Percentiles rank a stretch among this genome's conserved stretches.
Evolutionary conservation across 2,888 invertebrate genomes (phyloP).

Genomic region (Shargacucullia verbasci): DNA sequence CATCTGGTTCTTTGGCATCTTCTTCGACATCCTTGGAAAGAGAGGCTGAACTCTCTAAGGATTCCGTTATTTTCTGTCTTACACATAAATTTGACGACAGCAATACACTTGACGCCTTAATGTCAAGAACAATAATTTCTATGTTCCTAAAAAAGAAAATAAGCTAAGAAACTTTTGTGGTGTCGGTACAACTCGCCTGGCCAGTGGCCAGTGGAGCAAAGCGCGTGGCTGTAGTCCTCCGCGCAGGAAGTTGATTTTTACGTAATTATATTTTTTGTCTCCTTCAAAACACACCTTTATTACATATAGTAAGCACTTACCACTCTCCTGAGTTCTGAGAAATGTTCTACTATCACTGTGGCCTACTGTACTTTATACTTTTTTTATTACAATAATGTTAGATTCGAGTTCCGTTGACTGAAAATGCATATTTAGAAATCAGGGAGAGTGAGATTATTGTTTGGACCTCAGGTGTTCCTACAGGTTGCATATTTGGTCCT

Average conservation of each 20-base stretch:
- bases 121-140: too few relatives aligned
- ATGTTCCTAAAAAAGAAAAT: neutral
- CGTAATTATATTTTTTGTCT: conserved; percentile 59
- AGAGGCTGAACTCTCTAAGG: too few relatives aligned
- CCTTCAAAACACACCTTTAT: conserved; percentile 32
- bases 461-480: too few relatives aligned
- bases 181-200: conserved; percentile 49
- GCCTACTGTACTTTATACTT: neutral
- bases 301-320: conserved; percentile 4
- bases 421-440: too few relatives aligned
- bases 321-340: neutral
- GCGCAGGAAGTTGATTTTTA: conserved; percentile 64
- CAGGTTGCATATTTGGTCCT: too few relatives aligned
- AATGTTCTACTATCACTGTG: neutral
- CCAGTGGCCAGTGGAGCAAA: conserved; percentile 64
- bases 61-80: too few relatives aligned
- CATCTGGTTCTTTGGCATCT: too few relatives aligned
- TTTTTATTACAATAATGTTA: neutral
- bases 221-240: conserved; percentile 59
- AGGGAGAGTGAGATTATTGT: too few relatives aligned
- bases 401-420: too few relatives aligned
- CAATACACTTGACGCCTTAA: too few relatives aligned
- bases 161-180: conserved; percentile 27
- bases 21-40: too few relatives aligned
- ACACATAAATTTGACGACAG: too few relatives aligned